A percentile compares a stretch with the other conserved stretches of the same genome.
Evolutionary conservation across 2,888 invertebrate genomes (phyloP).

Genomic region (Diploptera punctata): DNA sequence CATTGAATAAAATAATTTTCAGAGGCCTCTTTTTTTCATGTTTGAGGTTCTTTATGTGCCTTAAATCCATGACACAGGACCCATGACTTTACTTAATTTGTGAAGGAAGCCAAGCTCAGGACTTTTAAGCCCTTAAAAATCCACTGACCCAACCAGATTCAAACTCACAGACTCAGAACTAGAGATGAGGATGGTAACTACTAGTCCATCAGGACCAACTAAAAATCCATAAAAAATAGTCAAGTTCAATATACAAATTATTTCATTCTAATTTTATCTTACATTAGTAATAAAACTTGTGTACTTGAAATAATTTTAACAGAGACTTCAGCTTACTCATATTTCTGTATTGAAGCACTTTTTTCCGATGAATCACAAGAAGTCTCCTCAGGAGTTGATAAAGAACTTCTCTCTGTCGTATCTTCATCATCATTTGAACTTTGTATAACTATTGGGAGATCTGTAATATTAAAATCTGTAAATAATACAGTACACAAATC

Average conservation of each 20-base stretch:
- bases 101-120: no score
- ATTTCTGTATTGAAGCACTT: slow-evolving; percentile 42
- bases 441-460: neutral
- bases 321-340: slow-evolving; percentile 36
- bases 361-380: slow-evolving; percentile 41
- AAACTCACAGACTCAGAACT: no score
- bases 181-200: no score
- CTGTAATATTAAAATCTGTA: neutral
- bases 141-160: no score
- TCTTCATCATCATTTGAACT: slow-evolving; percentile 5
- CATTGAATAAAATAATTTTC: no score
- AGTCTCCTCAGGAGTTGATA: slow-evolving; percentile 37
- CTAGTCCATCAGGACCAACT: no score
- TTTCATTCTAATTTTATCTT: neutral
- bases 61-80: no score
- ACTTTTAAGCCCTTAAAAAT: no score
- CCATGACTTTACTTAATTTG: no score
- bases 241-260: neutral
- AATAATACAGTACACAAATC: no score
- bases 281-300: neutral
- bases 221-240: neutral
- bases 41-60: no score
- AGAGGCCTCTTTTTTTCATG: no score
- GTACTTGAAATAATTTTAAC: neutral
- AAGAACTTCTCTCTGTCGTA: slow-evolving; percentile 34